Evolutionary conservation across 2,888 invertebrate species (phyloP).

Genomic region (Alentia gelatinosa): DNA sequence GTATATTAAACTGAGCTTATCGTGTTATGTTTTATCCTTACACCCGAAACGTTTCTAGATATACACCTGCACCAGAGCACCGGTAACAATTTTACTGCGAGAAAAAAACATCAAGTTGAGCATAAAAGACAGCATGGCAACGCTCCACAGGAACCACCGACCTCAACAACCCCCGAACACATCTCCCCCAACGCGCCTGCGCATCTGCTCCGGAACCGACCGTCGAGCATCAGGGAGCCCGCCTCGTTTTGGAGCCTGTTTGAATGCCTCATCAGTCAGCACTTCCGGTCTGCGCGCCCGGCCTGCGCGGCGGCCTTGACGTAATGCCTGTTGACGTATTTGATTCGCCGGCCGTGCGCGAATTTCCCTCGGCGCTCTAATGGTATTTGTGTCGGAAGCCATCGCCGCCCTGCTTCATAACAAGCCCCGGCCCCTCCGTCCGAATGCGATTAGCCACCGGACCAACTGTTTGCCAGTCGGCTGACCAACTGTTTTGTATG

Average conservation of each 20-base stretch:
- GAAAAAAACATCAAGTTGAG: no score
- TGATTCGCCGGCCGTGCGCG: constrained; percentile 19
- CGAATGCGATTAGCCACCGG: constrained; percentile 34
- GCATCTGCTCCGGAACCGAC: background rate
- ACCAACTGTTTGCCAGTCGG: constrained; percentile 47
- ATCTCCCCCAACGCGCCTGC: background rate
- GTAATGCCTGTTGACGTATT: constrained; percentile 53
- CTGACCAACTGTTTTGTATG: constrained; percentile 54
- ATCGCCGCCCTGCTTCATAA: constrained; percentile 45
- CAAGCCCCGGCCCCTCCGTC: constrained; percentile 5
- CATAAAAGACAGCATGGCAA: no score
- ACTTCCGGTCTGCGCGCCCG: constrained; percentile 15
- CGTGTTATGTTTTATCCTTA: no score
- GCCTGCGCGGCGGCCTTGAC: constrained; percentile 30
- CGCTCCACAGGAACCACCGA: no score
- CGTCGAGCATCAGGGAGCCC: background rate
- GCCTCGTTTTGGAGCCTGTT: background rate
- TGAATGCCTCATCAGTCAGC: constrained; percentile 19
- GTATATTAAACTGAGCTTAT: no score
- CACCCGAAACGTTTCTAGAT: no score
- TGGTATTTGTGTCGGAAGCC: constrained; percentile 48
- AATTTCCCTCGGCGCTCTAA: constrained; percentile 50
- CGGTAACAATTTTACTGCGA: no score
- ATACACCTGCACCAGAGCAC: no score
- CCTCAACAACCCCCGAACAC: background rate